Base-by-base conservation (phyloP, 2,888 invertebrate species). In the Octonoba sinensis region DNA sequence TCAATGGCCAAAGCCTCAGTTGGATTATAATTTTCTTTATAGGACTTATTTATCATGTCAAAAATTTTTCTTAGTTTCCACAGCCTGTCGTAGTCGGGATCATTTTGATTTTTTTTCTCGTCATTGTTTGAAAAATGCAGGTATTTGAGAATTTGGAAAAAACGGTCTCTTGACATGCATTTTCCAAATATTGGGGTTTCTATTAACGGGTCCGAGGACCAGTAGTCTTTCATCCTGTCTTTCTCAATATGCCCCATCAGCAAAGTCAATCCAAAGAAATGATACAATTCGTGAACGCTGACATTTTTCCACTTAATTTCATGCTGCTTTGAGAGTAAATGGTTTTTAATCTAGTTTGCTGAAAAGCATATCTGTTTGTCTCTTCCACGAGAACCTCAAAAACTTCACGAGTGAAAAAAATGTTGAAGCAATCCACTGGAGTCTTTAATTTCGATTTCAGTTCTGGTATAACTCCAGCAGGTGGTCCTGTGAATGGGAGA, bases 81-180 rank as follows among this genome's bases (percentile, higher is more conserved):
- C 13, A 73, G 18, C 13, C 56, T 27, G 36, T 73, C 65, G 15
- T 62, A 73, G 12, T 73, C 12, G 6, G 18, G 16, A 16, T 49
- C 3, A 12, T 22, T 12, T 24, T 3, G 18, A 18, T 51, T 72
- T 44, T 16, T 0, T 46, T 49, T 18, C 13, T 36, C 47, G 15
- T 65, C 56, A 56, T 73, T 73, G n/a, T 73, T 46, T 20, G 44
- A 20, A 64, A 73, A 73, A 56, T 73, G 73, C 24, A 71, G n/a
- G 24, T 47, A 71, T 60, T n/a, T 60, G n/a, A n/a, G n/a, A n/a
- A n/a, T n/a, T n/a, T n/a, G n/a, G n/a, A n/a, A n/a, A n/a, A n/a
- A n/a, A n/a, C 18, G 60, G 24, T 71, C 60, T n/a, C 49, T 13
- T 0, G 71, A 13, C 49, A 71, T 71, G 1, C 11, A 49, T 36